Percentiles rank a stretch among this genome's conserved stretches.
phyloP scores from a whole-genome alignment of 2,888 invertebrate species.

The Siphlonurus alternatus region DNA sequence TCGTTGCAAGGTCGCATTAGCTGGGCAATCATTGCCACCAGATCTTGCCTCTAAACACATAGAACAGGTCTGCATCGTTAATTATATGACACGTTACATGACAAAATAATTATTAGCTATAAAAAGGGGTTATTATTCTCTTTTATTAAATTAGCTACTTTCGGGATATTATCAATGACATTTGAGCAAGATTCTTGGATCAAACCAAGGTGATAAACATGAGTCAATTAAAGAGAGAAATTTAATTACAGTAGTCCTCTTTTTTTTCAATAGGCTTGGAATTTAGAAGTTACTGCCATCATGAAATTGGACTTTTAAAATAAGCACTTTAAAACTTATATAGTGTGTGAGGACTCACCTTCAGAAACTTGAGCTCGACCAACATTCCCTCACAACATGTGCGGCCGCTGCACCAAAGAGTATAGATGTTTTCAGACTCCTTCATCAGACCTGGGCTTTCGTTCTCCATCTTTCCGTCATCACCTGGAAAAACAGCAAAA shows the following conservation, averaged over 20 bases:
- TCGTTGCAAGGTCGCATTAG: conserved; percentile 62
- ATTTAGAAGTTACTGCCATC: no score
- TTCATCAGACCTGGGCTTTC: conserved; percentile 47
- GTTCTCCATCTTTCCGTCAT: conserved; percentile 53
- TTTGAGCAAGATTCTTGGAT: no score
- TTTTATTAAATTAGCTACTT: no score
- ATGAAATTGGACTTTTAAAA: no score
- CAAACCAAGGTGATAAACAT: no score
- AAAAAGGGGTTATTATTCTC: no score
- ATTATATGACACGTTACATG: background rate
- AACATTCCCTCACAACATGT: conserved; percentile 94
- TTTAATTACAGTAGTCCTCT: no score
- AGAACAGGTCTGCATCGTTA: background rate
- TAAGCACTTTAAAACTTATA: no score
- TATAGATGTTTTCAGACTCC: conserved; percentile 89
- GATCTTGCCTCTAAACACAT: conserved; percentile 64
- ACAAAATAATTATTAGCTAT: no score
- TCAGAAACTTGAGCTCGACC: conserved; percentile 83
- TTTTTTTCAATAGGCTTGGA: no score
- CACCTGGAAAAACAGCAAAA: conserved; percentile 41
- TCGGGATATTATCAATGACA: no score
- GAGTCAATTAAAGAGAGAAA: no score
- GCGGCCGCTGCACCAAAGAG: conserved; percentile 90
- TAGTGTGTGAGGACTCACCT: conserved; percentile 31
- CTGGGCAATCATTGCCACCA: conserved; percentile 71